phyloP scores from a whole-genome alignment of 2,888 invertebrate genomes.

The Lithophane ornitopus region DNA sequence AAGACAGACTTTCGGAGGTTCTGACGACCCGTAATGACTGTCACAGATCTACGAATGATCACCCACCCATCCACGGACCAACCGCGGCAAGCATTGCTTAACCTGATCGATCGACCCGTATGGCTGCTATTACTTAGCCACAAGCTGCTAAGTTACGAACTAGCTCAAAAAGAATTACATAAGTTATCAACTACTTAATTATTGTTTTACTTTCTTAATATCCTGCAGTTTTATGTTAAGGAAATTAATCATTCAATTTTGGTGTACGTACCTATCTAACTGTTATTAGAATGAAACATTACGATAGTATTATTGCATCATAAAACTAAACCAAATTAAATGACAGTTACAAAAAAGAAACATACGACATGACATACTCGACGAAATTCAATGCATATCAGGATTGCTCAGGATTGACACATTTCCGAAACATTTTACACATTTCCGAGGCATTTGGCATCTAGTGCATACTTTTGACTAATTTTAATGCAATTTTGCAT shows the following conservation, averaged over 20 bases:
- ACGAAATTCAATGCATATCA: constrained; percentile 25
- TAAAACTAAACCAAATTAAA: background rate
- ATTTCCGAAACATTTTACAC: constrained; percentile 37
- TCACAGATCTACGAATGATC: too few relatives aligned
- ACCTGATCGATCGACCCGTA: too few relatives aligned
- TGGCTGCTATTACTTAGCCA: too few relatives aligned
- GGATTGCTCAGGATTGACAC: constrained; percentile 44
- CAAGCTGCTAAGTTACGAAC: background rate
- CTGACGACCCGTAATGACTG: too few relatives aligned
- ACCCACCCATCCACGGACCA: too few relatives aligned
- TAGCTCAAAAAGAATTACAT: background rate
- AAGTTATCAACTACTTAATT: background rate
- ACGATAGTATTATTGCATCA: constrained; percentile 30
- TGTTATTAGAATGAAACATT: constrained; percentile 19
- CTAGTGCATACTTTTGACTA: constrained; percentile 8
- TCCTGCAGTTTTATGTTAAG: constrained; percentile 13
- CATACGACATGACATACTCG: constrained; percentile 31
- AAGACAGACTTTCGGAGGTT: too few relatives aligned
- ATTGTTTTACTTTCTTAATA: constrained; percentile 6
- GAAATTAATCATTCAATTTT: constrained; percentile 14
- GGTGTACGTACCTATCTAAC: background rate
- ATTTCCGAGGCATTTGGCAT: constrained; percentile 29
- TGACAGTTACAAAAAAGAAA: constrained; percentile 33
- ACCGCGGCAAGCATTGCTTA: too few relatives aligned
- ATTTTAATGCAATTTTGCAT: constrained; percentile 26